Percentiles rank a stretch among this genome's conserved stretches.
Evolutionary conservation across 1,140 invertebrate genomes (phyloP).

Genomic region (Drosophila mauritiana): DNA sequence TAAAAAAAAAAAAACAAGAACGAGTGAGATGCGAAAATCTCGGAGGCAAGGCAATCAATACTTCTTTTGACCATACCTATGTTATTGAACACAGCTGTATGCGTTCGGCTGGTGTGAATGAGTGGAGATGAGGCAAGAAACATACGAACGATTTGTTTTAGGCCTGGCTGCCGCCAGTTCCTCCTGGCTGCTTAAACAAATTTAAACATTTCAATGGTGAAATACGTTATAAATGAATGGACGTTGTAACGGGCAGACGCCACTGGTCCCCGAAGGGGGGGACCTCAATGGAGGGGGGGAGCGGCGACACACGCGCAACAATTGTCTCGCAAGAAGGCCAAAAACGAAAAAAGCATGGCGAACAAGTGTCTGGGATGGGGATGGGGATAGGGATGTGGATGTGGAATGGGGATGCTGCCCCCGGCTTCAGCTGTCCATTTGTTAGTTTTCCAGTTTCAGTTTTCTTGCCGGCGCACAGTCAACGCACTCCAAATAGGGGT

Average conservation of each 20-base stretch:
- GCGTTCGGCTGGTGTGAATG: constrained; percentile 6
- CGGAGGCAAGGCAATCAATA: background rate
- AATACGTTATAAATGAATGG: constrained; percentile 81
- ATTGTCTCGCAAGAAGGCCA: constrained; percentile 35
- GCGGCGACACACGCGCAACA: constrained; percentile 38
- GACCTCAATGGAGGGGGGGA: constrained; percentile 6
- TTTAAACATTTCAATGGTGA: constrained; percentile 75
- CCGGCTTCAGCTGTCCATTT: constrained; percentile 6
- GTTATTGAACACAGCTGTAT: background rate
- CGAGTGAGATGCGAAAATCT: background rate
- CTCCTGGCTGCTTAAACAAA: constrained; percentile 49
- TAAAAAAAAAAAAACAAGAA: background rate
- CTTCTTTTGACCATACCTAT: background rate
- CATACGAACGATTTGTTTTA: constrained; percentile 23
- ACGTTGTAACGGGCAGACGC: constrained; percentile 65
- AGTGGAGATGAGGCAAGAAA: constrained; percentile 16
- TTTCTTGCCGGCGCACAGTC: background rate
- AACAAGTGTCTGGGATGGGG: constrained; percentile 26
- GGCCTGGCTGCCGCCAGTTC: constrained; percentile 43
- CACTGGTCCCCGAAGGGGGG: constrained; percentile 4
- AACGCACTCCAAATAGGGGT: background rate
- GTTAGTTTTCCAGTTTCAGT: constrained; percentile 42
- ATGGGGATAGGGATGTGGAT: background rate
- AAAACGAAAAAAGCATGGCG: constrained; percentile 13
- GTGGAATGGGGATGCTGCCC: constrained; percentile 12